Evolutionary conservation across 92 coral and sea anemone species (phyloP).

Genomic region (Zoanthus sociatus): DNA sequence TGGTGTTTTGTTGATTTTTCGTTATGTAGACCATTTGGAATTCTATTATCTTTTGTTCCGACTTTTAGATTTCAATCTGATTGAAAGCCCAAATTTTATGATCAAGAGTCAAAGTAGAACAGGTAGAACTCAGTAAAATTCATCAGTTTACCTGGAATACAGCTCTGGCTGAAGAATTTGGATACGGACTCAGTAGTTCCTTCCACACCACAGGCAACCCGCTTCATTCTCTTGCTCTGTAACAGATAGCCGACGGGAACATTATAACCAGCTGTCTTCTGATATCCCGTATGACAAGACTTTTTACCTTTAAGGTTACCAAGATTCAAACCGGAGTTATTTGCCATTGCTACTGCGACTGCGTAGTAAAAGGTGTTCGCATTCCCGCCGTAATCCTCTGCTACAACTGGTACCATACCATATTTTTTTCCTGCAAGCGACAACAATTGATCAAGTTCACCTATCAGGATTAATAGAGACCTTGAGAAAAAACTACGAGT

Average conservation of each 20-base stretch:
- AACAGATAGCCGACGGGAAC: conserved; percentile 81
- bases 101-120: too few relatives aligned
- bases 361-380: conserved; percentile 63
- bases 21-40: too few relatives aligned
- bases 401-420: conserved; percentile 62
- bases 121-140: background rate
- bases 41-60: too few relatives aligned
- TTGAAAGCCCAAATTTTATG: too few relatives aligned
- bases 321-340: conserved; percentile 36
- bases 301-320: conserved; percentile 59
- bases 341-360: conserved; percentile 81
- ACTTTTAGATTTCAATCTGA: too few relatives aligned
- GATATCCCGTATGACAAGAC: conserved; percentile 87
- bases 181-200: conserved; percentile 60
- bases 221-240: conserved; percentile 5
- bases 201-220: conserved; percentile 19
- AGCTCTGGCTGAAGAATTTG: conserved; percentile 70
- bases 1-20: too few relatives aligned
- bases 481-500: too few relatives aligned
- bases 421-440: background rate
- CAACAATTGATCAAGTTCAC: too few relatives aligned
- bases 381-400: conserved; percentile 59
- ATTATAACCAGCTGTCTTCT: conserved; percentile 82
- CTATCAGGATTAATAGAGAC: too few relatives aligned
- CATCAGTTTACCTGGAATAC: conserved; percentile 77